phyloP scores from a whole-genome alignment of 2,113 vertebrate species.

The Orycteropus afer region DNA sequence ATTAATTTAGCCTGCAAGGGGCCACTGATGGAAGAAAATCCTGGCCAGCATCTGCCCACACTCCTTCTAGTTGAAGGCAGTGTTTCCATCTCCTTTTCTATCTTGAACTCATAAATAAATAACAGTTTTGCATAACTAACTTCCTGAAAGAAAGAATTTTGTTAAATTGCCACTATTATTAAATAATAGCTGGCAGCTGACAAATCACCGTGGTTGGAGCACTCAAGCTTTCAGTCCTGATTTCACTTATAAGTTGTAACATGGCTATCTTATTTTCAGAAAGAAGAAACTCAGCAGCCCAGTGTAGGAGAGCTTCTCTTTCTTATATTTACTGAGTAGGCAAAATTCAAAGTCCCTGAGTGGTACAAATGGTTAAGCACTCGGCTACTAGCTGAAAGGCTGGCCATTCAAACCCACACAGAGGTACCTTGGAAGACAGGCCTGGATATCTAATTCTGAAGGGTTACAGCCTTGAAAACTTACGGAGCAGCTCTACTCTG shows the following conservation, averaged over 20 bases:
- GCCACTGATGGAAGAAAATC: neutral
- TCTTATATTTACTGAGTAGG: neutral
- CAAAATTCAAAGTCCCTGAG: neutral
- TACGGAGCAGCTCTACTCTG: neutral
- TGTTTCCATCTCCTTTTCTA: conserved; percentile 25
- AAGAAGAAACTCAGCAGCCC: neutral
- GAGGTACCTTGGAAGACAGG: neutral
- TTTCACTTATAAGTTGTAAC: neutral
- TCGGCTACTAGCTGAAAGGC: neutral
- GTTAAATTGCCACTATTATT: neutral
- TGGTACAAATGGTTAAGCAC: neutral
- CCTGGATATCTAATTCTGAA: neutral
- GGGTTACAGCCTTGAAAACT: neutral
- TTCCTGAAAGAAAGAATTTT: conserved; percentile 13
- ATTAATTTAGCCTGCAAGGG: neutral
- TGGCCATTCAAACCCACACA: neutral
- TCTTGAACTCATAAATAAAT: conserved; percentile 66
- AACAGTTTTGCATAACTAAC: conserved; percentile 41
- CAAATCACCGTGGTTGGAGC: neutral
- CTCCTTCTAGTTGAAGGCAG: neutral
- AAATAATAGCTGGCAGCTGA: neutral
- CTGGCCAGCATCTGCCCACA: neutral
- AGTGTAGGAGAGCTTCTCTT: neutral
- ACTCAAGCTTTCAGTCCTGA: neutral
- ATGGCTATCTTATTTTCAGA: neutral